Evolutionary conservation across 2,888 invertebrate species (phyloP).

Genomic region (Fragum sueziense): DNA sequence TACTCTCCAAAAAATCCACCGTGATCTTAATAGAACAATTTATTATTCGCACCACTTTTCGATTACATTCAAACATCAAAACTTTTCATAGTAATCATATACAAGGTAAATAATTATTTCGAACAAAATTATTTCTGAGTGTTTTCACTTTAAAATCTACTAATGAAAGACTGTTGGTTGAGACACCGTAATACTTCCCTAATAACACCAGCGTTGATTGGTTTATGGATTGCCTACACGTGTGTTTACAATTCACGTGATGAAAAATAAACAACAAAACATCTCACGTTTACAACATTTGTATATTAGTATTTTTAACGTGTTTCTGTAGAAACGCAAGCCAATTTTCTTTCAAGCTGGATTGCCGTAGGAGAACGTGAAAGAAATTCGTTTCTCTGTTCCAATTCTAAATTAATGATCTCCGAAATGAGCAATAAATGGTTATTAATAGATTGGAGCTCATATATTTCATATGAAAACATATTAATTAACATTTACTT

Average conservation of each 20-base stretch:
- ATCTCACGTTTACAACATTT: neutral
- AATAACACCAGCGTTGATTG: neutral
- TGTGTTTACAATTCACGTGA: neutral
- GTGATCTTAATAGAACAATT: too few species aligned
- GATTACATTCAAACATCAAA: too few species aligned
- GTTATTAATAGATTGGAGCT: too few species aligned
- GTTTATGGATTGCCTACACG: neutral
- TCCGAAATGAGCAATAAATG: too few species aligned
- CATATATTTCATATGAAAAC: too few species aligned
- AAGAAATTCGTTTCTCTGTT: too few species aligned
- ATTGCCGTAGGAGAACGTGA: too few species aligned
- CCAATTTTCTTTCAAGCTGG: constrained; percentile 2
- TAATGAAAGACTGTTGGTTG: neutral
- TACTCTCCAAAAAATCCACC: too few species aligned
- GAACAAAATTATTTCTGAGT: neutral
- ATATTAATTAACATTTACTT: too few species aligned
- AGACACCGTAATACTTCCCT: neutral
- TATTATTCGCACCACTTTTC: too few species aligned
- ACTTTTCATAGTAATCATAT: too few species aligned
- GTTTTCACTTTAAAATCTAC: neutral
- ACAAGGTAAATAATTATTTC: neutral
- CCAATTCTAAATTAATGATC: too few species aligned
- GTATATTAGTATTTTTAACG: neutral
- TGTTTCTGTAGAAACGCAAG: constrained; percentile 1
- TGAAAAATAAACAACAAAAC: neutral